These are phyloP conservation scores for Cosmopolites sordidus DNA, from an alignment of 2,888 invertebrate genomes.

Conservation along the genomic window DNA sequence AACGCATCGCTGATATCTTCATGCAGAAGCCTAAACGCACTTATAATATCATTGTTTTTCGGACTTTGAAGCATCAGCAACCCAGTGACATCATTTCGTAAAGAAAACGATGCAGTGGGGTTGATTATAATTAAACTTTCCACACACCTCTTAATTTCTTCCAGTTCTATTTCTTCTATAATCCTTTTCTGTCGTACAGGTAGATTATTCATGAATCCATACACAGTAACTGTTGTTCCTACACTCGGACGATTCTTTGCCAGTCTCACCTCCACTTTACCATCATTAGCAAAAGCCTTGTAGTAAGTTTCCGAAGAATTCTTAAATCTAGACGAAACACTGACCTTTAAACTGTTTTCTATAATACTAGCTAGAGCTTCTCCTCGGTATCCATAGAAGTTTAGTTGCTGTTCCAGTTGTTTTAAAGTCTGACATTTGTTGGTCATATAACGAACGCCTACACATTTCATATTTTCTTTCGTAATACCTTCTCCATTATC, in stretches of 20 bases:
- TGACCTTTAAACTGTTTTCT: slow-evolving; percentile 52
- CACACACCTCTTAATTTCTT: slow-evolving; percentile 56
- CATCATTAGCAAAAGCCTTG: slow-evolving; percentile 48
- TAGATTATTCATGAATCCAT: slow-evolving; percentile 60
- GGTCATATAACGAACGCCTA: slow-evolving; percentile 62
- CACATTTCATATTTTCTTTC: slow-evolving; percentile 51
- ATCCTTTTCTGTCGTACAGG: slow-evolving; percentile 59
- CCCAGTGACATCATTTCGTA: slow-evolving; percentile 62
- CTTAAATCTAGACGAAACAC: slow-evolving; percentile 56
- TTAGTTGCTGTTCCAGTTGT: slow-evolving; percentile 53
- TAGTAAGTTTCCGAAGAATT: slow-evolving; percentile 53
- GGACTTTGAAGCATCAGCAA: slow-evolving; percentile 58
- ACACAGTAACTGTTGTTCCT: slow-evolving; percentile 70
- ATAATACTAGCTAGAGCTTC: slow-evolving; percentile 62
- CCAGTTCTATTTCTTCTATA: slow-evolving; percentile 54
- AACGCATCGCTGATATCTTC: slow-evolving; percentile 47
- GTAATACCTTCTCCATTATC: slow-evolving; percentile 72
- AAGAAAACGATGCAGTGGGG: slow-evolving; percentile 60
- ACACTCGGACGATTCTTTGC: slow-evolving; percentile 53
- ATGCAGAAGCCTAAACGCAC: slow-evolving; percentile 52
- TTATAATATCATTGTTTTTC: slow-evolving; percentile 54
- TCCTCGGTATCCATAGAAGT: slow-evolving; percentile 64
- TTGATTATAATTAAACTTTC: slow-evolving; percentile 63
- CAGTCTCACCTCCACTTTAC: slow-evolving; percentile 32
- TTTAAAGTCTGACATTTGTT: slow-evolving; percentile 58